Percentiles rank a stretch among this genome's conserved stretches.
phyloP scores from a whole-genome alignment of 2,797 vertebrate species.

The Salmo trutta region DNA sequence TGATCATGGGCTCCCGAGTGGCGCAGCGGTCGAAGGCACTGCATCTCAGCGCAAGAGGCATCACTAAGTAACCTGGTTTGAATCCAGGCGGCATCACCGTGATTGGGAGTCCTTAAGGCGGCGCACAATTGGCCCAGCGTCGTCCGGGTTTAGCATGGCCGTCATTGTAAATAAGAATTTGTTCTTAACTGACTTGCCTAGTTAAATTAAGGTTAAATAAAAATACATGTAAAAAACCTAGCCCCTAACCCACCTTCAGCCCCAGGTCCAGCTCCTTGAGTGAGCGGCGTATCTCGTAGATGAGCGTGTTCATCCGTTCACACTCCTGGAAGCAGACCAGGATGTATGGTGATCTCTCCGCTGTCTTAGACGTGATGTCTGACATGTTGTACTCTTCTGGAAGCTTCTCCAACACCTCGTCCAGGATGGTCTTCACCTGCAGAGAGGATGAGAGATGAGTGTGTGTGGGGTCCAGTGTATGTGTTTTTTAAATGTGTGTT shows the following conservation, averaged over 20 bases:
- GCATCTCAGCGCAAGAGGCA: too few relatives aligned
- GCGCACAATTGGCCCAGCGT: too few relatives aligned
- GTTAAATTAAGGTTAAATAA: too few relatives aligned
- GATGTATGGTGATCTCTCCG: slow-evolving; percentile 76
- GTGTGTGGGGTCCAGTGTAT: not conserved
- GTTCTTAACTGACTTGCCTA: too few relatives aligned
- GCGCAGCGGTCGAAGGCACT: too few relatives aligned
- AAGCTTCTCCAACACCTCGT: slow-evolving; percentile 77
- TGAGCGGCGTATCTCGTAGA: slow-evolving; percentile 75
- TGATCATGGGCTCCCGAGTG: too few relatives aligned
- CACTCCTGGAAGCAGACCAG: slow-evolving; percentile 84
- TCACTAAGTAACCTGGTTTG: too few relatives aligned
- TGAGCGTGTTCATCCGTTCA: slow-evolving; percentile 78
- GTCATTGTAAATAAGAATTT: too few relatives aligned
- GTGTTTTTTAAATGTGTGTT: not conserved
- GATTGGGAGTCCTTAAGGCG: too few relatives aligned
- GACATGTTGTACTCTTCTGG: slow-evolving; percentile 82
- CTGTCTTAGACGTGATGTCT: slow-evolving; percentile 79
- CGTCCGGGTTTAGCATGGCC: too few relatives aligned
- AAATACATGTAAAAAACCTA: too few relatives aligned
- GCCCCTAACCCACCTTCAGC: slow-evolving; percentile 70
- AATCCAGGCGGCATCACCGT: too few relatives aligned
- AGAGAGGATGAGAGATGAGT: not conserved
- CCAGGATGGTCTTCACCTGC: slow-evolving; percentile 79
- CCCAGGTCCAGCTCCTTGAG: slow-evolving; percentile 80